These are phyloP conservation scores for Bicyclus anynana DNA, from an alignment of 1,140 invertebrate genomes.

Conservation along the genomic window DNA sequence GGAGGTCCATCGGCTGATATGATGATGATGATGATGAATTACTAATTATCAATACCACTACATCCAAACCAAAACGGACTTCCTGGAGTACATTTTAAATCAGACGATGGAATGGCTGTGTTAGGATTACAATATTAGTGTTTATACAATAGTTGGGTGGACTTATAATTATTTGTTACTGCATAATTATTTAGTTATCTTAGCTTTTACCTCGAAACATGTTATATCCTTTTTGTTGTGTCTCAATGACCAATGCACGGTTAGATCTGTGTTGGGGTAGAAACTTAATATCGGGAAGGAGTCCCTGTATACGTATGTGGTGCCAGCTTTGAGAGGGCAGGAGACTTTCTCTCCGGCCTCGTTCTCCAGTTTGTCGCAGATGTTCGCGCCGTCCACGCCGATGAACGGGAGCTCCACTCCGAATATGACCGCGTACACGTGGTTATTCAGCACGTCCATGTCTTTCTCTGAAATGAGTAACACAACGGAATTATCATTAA, in stretches of 20 bases:
- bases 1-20: too few relatives aligned
- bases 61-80: too few relatives aligned
- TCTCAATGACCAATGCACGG: slow-evolving; percentile 81
- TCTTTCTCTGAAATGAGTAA: slow-evolving; percentile 54
- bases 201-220: slow-evolving; percentile 83
- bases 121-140: too few relatives aligned
- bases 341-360: slow-evolving; percentile 75
- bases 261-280: slow-evolving; percentile 82
- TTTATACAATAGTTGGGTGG: too few relatives aligned
- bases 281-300: slow-evolving; percentile 81
- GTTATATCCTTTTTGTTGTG: slow-evolving; percentile 62
- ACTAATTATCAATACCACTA: too few relatives aligned
- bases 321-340: slow-evolving; percentile 82
- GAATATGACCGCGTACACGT: slow-evolving; percentile 79
- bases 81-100: too few relatives aligned
- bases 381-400: slow-evolving; percentile 84
- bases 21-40: too few relatives aligned
- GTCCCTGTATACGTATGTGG: slow-evolving; percentile 83
- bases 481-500: too few relatives aligned
- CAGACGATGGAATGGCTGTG: too few relatives aligned
- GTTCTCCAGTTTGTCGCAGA: slow-evolving; percentile 80
- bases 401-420: slow-evolving; percentile 83
- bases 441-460: slow-evolving; percentile 35
- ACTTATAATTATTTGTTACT: neutral
- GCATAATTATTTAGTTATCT: slow-evolving; percentile 58